Percentiles rank a stretch among this genome's conserved stretches.
Conservation (phyloP, 2,797 vertebrate species). For the Corythornis leucogaster region DNA sequence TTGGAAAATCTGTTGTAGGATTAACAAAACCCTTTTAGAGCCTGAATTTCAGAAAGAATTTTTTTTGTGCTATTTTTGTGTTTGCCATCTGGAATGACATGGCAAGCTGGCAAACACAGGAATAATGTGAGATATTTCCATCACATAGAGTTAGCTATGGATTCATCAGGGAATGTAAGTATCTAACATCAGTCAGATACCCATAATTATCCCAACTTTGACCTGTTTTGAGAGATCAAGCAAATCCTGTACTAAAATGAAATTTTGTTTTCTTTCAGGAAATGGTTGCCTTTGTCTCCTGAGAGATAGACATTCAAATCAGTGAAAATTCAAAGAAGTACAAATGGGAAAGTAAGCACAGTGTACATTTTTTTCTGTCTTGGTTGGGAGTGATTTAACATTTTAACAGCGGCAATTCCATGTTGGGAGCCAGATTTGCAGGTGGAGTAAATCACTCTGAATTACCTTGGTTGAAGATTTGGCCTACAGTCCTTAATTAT, state of each 20-base stretch:
- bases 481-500: conserved; percentile 30
- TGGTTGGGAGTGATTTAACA: background rate
- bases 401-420: background rate
- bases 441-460: conserved; percentile 2
- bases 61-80: conserved; percentile 67
- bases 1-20: conserved; percentile 25
- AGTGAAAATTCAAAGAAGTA: background rate
- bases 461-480: conserved; percentile 20
- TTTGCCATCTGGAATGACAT: conserved; percentile 77
- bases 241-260: background rate
- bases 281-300: background rate
- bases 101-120: conserved; percentile 68
- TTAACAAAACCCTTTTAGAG: conserved; percentile 51
- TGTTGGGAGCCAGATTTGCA: background rate
- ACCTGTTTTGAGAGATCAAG: conserved; percentile 43
- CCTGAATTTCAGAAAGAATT: conserved; percentile 54
- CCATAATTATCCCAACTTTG: conserved; percentile 38
- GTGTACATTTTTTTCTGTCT: background rate
- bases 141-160: conserved; percentile 22
- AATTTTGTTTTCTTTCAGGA: background rate
- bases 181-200: conserved; percentile 37
- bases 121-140: conserved; percentile 66
- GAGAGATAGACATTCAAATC: background rate
- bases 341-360: background rate
- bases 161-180: conserved; percentile 50